A percentile compares a stretch with the other conserved stretches of the same genome.
phyloP scores from a whole-genome alignment of 2,888 invertebrate species.

The Pimpla rufipes region DNA sequence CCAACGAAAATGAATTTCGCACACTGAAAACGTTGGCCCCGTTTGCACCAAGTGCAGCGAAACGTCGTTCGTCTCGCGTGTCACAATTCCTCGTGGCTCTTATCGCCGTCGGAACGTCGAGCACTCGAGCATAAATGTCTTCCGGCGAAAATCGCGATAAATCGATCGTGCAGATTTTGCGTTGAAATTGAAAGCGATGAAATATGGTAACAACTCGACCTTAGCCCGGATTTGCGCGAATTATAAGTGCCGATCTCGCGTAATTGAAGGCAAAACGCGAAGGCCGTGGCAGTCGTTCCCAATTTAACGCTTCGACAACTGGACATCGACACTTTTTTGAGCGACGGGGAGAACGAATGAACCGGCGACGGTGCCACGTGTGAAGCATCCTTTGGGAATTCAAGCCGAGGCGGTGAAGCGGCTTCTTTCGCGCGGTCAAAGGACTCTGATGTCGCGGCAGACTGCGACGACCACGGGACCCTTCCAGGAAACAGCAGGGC shows the following conservation, averaged over 20 bases:
- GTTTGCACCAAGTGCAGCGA: constrained; percentile 53
- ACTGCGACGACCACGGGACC: constrained; percentile 51
- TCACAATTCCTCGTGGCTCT: constrained; percentile 55
- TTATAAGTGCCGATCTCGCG: constrained; percentile 17
- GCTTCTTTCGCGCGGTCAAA: constrained; percentile 63
- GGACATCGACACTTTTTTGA: constrained; percentile 52
- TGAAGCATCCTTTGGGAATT: constrained; percentile 63
- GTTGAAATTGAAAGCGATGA: background rate
- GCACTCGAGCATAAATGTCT: constrained; percentile 43
- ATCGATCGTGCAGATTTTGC: constrained; percentile 25
- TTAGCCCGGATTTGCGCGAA: constrained; percentile 19
- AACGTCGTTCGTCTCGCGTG: constrained; percentile 59
- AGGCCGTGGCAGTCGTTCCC: constrained; percentile 31
- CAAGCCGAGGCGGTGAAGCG: constrained; percentile 32
- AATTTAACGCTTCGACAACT: constrained; percentile 65
- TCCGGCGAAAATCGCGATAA: constrained; percentile 25
- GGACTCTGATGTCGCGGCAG: constrained; percentile 59
- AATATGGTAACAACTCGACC: constrained; percentile 1
- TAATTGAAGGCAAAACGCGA: constrained; percentile 3
- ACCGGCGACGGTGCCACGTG: constrained; percentile 57
- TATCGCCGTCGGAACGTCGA: constrained; percentile 59
- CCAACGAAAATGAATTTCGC: constrained; percentile 30
- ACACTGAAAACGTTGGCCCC: constrained; percentile 20
- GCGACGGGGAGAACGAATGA: constrained; percentile 47
- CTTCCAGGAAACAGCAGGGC: constrained; percentile 62